These are phyloP conservation scores for Seriola rivoliana DNA, from an alignment of 2,113 vertebrate genomes.

Conservation along the genomic window DNA sequence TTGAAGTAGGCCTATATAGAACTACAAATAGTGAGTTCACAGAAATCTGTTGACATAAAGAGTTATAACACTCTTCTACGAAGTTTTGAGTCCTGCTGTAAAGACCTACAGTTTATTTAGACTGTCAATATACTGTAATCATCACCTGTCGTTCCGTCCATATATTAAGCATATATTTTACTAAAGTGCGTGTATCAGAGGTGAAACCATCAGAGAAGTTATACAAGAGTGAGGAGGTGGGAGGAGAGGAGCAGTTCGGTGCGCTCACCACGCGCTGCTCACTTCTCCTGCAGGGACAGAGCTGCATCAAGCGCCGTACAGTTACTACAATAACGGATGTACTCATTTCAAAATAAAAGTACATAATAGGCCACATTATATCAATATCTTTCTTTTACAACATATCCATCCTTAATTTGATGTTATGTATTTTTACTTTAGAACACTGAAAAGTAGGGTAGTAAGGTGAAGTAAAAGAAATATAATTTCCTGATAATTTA, in stretches of 20 bases:
- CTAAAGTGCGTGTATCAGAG: neutral
- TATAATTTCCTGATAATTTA: too few relatives aligned
- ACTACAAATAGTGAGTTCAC: neutral
- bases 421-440: neutral
- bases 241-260: slow-evolving; percentile 25
- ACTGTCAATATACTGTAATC: neutral
- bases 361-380: rapidly evolving
- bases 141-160: neutral
- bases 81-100: neutral
- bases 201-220: slow-evolving; percentile 47
- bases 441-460: neutral
- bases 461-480: neutral
- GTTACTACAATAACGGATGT: neutral
- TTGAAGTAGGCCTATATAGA: neutral
- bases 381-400: too few relatives aligned
- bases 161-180: neutral
- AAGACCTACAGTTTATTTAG: neutral
- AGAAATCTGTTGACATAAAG: neutral
- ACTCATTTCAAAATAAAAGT: slow-evolving; percentile 27
- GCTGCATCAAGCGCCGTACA: neutral
- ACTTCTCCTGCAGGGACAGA: slow-evolving; percentile 23
- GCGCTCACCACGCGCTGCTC: slow-evolving; percentile 42
- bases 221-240: slow-evolving; percentile 64
- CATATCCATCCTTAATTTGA: neutral
- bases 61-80: neutral